A percentile compares a stretch with the other conserved stretches of the same genome.
Conservation (phyloP, 2,113 vertebrate species). For the Seriola rivoliana region DNA sequence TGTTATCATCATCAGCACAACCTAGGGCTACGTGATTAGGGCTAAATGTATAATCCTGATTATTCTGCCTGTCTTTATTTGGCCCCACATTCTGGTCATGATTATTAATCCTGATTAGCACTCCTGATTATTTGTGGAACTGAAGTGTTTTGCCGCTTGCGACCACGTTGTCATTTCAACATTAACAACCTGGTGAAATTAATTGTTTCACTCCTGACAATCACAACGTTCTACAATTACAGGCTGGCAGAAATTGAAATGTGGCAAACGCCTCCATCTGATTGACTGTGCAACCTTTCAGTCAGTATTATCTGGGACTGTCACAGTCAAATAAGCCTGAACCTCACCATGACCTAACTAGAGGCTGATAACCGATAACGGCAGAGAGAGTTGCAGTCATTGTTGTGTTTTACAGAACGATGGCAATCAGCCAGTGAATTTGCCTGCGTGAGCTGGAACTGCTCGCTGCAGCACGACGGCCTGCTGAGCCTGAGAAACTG, state of each 20-base stretch:
- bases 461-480: conserved; percentile 39
- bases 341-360: conserved; percentile 21
- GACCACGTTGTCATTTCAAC: neutral
- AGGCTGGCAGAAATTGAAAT: neutral
- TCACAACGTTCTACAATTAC: neutral
- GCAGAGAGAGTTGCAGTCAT: conserved; percentile 29
- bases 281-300: neutral
- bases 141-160: neutral
- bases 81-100: neutral
- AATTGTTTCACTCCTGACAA: neutral
- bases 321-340: conserved; percentile 18
- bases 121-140: neutral
- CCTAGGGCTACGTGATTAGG: conserved; percentile 31
- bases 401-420: conserved; percentile 48
- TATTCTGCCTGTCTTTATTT: conserved; percentile 12
- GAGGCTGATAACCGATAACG: conserved; percentile 34
- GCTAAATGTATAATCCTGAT: conserved; percentile 57
- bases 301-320: neutral
- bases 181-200: neutral
- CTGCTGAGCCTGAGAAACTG: conserved; percentile 57
- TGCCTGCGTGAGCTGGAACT: conserved; percentile 43
- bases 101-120: conserved; percentile 25
- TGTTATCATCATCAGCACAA: conserved; percentile 33
- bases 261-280: neutral
- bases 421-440: conserved; percentile 54